Evolutionary conservation across 1,140 invertebrate species (phyloP), one percentile per base, ranked within the genome.

Genomic region (Drosophila murphyi): DNA sequence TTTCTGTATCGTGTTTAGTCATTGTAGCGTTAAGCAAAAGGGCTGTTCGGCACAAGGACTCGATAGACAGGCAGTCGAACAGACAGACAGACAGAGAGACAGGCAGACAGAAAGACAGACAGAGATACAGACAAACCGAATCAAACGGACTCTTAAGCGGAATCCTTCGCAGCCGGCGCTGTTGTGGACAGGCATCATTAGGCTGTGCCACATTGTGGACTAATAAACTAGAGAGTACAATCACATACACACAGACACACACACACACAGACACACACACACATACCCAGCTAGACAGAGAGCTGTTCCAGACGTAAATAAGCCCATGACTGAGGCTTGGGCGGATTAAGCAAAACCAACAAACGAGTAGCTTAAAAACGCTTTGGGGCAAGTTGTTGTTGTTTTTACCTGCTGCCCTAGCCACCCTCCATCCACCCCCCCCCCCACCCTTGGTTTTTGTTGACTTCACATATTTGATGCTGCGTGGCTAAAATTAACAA

Each of bases 361-460:
- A 89, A 88, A 88, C 83, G 89, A 88, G 83, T 81, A 80, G 83
- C 83, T 88, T 88, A 88, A 88, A 87, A 89, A 63, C 70, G 80
- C 67, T 64, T 64, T 57, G 41, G 56, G 60, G 35, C n/a, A 56
- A 60, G 47, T 31, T 8, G 82, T 86, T 82, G 59, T 43, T 57
- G 52, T 37, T 12, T 43, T 12, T 50, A 20, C 28, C 35, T 20
- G 34, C 35, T 61, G 29, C 31, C 5, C 2, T 34, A 31, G 47
- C 31, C n/a, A 31, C 37, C 31, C 72, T 7, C 5, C n/a, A 28
- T 37, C n/a, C 41, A 2, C 8, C 12, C 12, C 12, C 12, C 12
- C 12, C 12, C 48, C 28, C 12, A 20, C 12, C 7, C 47, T 57
- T 59, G n/a, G 29, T n/a, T 43, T 80, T 83, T 87, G 82, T 88